Conservation (phyloP, 2,888 invertebrate species). For the Agelastica alni region DNA sequence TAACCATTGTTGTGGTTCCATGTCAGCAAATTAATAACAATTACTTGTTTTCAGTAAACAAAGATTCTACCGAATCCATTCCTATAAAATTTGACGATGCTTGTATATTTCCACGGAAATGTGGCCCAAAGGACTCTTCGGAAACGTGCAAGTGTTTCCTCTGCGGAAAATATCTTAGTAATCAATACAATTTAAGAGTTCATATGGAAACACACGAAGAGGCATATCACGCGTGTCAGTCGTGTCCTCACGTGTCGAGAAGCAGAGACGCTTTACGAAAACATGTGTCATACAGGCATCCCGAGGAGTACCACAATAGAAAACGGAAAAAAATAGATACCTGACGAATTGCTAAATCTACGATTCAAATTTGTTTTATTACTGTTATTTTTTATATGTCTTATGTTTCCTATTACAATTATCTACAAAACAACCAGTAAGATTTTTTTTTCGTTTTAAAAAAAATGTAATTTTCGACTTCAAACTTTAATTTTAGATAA, state of each 20-base stretch:
- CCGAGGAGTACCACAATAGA: slow-evolving; percentile 60
- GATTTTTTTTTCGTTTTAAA: too few relatives aligned
- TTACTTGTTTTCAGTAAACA: slow-evolving; percentile 26
- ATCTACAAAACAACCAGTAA: too few relatives aligned
- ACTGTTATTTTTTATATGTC: too few relatives aligned
- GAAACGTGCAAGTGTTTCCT: slow-evolving; percentile 69
- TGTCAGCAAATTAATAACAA: too few relatives aligned
- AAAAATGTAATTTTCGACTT: too few relatives aligned
- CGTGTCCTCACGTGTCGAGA: slow-evolving; percentile 85
- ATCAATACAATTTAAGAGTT: slow-evolving; percentile 87
- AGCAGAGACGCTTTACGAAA: slow-evolving; percentile 86
- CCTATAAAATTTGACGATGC: slow-evolving; percentile 27
- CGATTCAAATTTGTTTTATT: too few relatives aligned
- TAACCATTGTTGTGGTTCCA: too few relatives aligned
- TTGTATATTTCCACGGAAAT: slow-evolving; percentile 15
- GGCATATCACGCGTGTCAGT: slow-evolving; percentile 82
- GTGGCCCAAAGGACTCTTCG: slow-evolving; percentile 41
- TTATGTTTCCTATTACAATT: too few relatives aligned
- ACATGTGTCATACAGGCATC: slow-evolving; percentile 86
- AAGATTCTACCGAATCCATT: slow-evolving; percentile 19
- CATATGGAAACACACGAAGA: slow-evolving; percentile 92
- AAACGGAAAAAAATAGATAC: slow-evolving; percentile 51
- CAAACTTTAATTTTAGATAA: too few relatives aligned
- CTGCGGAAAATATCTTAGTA: slow-evolving; percentile 86
- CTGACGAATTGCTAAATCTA: slow-evolving; percentile 14